Percentiles rank a stretch among this genome's conserved stretches.
Evolutionary conservation across 2,797 vertebrate genomes (phyloP).

Genomic region (Mycteria americana): DNA sequence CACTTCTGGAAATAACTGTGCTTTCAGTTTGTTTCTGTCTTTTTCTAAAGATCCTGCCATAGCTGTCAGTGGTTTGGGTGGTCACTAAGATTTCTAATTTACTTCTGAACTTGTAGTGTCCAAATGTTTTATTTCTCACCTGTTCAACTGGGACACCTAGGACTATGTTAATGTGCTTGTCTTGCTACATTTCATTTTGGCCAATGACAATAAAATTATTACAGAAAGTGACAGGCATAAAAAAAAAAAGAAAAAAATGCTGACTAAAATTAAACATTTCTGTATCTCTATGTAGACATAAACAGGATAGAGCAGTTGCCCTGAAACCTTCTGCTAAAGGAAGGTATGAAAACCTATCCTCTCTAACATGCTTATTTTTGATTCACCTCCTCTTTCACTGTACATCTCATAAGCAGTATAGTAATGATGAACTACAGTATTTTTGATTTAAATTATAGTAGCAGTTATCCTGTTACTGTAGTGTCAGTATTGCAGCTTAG

Average conservation of each 20-base stretch:
- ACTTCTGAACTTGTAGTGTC: not conserved
- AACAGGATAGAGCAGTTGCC: not conserved
- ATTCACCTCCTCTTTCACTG: not conserved
- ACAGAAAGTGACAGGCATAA: not conserved
- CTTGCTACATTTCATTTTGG: not conserved
- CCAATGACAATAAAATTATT: not conserved
- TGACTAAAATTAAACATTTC: not conserved
- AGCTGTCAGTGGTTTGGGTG: not conserved
- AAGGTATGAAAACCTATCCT: not conserved
- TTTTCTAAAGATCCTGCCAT: not conserved
- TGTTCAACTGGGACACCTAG: not conserved
- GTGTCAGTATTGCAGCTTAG: not conserved
- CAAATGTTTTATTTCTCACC: not conserved
- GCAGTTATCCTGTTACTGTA: not conserved
- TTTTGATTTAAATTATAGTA: not conserved
- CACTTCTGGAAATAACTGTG: not conserved
- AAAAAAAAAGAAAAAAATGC: no score
- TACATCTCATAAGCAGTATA: not conserved
- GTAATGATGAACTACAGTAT: not conserved
- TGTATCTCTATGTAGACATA: not conserved
- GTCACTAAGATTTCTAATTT: not conserved
- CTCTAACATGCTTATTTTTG: not conserved
- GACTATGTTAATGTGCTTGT: not conserved
- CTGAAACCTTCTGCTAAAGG: not conserved
- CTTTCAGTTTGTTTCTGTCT: not conserved